These are phyloP conservation scores for Chelon labrosus DNA, from an alignment of 2,797 vertebrate genomes.

Conservation along the genomic window DNA sequence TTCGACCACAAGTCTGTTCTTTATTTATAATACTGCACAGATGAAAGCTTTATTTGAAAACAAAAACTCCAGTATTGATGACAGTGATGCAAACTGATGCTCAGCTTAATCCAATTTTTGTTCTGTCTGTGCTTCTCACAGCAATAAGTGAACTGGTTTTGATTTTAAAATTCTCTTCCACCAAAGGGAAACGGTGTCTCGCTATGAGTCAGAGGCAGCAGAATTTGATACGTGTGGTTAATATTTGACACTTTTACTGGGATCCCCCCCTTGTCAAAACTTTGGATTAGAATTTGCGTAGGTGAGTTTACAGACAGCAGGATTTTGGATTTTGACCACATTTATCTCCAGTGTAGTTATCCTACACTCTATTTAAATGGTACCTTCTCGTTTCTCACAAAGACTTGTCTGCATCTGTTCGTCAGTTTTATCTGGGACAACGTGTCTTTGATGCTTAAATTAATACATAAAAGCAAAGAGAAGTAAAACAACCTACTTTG, in stretches of 20 bases:
- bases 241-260: slow-evolving; percentile 10
- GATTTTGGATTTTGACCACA: slow-evolving; percentile 39
- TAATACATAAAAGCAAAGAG: slow-evolving; percentile 14
- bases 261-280: slow-evolving; percentile 22
- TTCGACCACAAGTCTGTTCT: slow-evolving; percentile 1
- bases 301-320: slow-evolving; percentile 13
- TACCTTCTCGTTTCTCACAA: slow-evolving; percentile 18
- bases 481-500: slow-evolving; percentile 4
- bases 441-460: slow-evolving; percentile 45
- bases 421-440: slow-evolving; percentile 31
- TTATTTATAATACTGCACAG: not conserved
- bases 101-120: not conserved
- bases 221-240: slow-evolving; percentile 8
- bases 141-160: not conserved
- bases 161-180: slow-evolving; percentile 1
- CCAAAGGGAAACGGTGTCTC: slow-evolving; percentile 9
- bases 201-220: not conserved
- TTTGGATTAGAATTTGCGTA: slow-evolving; percentile 25
- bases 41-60: not conserved
- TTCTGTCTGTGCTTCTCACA: not conserved
- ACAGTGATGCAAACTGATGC: not conserved
- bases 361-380: slow-evolving; percentile 23
- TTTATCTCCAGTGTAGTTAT: slow-evolving; percentile 32
- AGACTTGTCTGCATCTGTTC: slow-evolving; percentile 15
- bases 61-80: not conserved